These are phyloP conservation scores for Haplochromis vanheusdeni DNA, from an alignment of 2,113 vertebrate genomes.

Conservation along the genomic window DNA sequence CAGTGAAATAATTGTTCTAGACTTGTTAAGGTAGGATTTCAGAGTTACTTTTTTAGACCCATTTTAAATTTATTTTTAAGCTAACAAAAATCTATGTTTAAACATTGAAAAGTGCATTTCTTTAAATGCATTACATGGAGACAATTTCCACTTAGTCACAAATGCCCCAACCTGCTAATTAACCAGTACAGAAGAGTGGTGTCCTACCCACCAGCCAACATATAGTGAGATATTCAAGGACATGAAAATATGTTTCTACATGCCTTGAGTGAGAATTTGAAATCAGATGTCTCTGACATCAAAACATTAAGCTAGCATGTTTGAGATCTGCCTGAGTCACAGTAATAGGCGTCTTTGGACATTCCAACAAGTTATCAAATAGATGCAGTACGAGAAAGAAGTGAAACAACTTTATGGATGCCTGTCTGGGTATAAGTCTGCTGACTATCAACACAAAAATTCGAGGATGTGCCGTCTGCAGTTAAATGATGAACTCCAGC, in stretches of 20 bases:
- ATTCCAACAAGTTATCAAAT: background rate
- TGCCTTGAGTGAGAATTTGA: background rate
- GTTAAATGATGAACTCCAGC: background rate
- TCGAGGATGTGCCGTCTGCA: background rate
- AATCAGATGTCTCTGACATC: background rate
- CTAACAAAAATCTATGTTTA: background rate
- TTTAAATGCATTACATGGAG: background rate
- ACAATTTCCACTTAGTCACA: background rate
- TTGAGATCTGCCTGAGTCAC: background rate
- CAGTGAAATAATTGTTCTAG: background rate
- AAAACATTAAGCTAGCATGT: background rate
- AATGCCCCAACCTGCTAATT: background rate
- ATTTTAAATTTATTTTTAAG: background rate
- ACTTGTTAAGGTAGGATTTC: background rate
- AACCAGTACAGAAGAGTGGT: background rate
- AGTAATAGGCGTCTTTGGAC: background rate
- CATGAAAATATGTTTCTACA: background rate
- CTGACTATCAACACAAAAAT: background rate
- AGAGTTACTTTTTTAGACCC: background rate
- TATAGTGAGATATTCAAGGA: background rate
- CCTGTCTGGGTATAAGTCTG: background rate
- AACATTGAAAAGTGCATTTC: background rate
- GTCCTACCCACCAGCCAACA: background rate
- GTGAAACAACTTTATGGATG: background rate
- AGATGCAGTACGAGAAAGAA: background rate